Evolutionary conservation across 2,888 invertebrate genomes (phyloP).

Genomic region (Temnothorax unifasciatus): DNA sequence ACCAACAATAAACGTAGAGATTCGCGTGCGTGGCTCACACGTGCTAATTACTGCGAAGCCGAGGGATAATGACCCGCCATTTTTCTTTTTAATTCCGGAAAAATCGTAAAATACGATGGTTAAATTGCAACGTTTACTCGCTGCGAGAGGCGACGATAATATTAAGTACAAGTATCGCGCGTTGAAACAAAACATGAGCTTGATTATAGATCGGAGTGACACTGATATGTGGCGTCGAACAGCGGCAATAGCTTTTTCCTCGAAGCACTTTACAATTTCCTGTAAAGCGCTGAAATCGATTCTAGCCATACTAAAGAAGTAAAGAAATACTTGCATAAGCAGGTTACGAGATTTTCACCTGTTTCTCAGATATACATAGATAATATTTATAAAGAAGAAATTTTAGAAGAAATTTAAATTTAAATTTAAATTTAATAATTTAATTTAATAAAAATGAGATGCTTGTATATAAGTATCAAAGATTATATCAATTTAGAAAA

Average conservation of each 20-base stretch:
- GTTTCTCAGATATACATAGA: neutral
- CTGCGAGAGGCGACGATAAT: neutral
- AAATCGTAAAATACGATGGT: conserved; percentile 6
- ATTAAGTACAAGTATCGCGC: neutral
- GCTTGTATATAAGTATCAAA: no score
- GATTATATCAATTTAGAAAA: no score
- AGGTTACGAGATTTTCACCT: neutral
- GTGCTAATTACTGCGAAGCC: conserved; percentile 10
- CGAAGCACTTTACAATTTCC: conserved; percentile 7
- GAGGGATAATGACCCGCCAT: neutral
- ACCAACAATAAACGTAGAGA: neutral
- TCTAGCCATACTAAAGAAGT: neutral
- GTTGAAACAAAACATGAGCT: conserved; percentile 17
- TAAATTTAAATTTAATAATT: no score
- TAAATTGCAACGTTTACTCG: neutral
- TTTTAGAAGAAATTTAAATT: no score
- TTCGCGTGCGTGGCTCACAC: neutral
- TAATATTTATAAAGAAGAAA: conserved; percentile 1
- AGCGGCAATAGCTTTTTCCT: neutral
- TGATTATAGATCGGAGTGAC: conserved; percentile 8
- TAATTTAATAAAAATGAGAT: no score
- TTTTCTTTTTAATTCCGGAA: conserved; percentile 7
- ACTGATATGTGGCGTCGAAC: neutral
- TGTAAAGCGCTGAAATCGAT: conserved; percentile 11
- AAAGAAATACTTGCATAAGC: conserved; percentile 22